Base-by-base conservation (phyloP, 2,797 vertebrate species). In the Enteromius unitaeniatus region DNA sequence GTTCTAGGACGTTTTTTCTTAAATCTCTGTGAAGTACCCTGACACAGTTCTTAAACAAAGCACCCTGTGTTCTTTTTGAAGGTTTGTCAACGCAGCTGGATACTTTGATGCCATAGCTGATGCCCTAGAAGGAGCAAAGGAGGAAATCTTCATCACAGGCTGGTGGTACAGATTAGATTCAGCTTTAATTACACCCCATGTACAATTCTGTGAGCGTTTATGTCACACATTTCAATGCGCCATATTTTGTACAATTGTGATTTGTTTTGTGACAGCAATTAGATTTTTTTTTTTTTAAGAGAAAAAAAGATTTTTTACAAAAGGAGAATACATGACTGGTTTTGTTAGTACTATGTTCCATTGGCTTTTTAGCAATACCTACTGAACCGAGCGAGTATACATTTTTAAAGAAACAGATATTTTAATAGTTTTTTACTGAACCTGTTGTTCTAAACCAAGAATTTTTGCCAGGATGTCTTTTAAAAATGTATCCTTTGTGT, bases 71-170 rank as follows among this genome's bases (percentile, higher is more conserved):
- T 78, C 81, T 74, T 68, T 84, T 90, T 85, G 69, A 87, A 92
- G 89, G 88, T 89, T 87, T 84, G 88, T 90, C 74, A 88, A 89
- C 65, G 87, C 88, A 80, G 89, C 88, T 69, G 87, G 88, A 75
- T 89, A 89, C 86, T 90, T 88, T 84, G 86, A 91, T 83, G 84
- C 89, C 80, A 87, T 88, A 53, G 89, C 88, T 55, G 89, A 88
- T 86, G 86, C 87, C 84, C 86, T 87, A 72, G 88, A 90, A 90
- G 89, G 85, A 79, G 88, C 85, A 85, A 87, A 85, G 77, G 89
- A 91, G 85, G 89, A 90, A 87, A 89, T 90, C 81, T 90, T 89
- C 85, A 90, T 91, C 89, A 88, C 88, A 67, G 88, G 84, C 86
- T 90, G 88, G 86, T 87, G 86, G 88, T 92, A 88, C 42, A 80